Percentiles rank a stretch among this genome's conserved stretches.
Conservation (phyloP, 1,140 invertebrate species). For the Atta texana region DNA sequence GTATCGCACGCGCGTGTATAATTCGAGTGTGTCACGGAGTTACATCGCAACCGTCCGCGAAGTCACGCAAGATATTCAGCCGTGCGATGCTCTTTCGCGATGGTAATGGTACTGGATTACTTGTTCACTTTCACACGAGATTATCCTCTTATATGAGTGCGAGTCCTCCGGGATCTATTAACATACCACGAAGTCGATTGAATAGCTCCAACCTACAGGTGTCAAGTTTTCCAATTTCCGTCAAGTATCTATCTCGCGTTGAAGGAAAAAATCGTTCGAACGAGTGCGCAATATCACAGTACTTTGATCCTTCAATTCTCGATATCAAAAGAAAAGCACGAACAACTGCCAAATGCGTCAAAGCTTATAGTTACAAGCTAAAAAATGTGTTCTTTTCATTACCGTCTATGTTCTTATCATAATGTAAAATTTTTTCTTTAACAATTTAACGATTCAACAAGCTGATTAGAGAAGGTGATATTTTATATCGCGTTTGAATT, state of each 20-base stretch:
- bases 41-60: constrained; percentile 31
- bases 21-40: constrained; percentile 43
- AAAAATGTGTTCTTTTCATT: constrained; percentile 3
- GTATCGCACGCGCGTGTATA: constrained; percentile 51
- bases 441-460: not conserved
- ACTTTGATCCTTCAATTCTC: not conserved
- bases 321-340: not conserved
- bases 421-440: not conserved
- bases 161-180: constrained; percentile 63
- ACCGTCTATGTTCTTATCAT: not conserved
- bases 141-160: constrained; percentile 69
- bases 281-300: not conserved
- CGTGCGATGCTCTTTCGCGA: constrained; percentile 18
- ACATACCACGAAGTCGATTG: constrained; percentile 28
- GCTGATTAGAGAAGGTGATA: constrained; percentile 10
- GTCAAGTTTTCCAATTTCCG: constrained; percentile 55
- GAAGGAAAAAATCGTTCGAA: constrained; percentile 10
- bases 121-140: constrained; percentile 72
- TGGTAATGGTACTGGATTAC: constrained; percentile 28
- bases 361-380: not conserved
- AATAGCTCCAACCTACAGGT: constrained; percentile 5
- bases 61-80: constrained; percentile 73
- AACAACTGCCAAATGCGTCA: not conserved
- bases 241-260: not conserved
- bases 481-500: constrained; percentile 38